Evolutionary conservation across 2,797 vertebrate genomes (phyloP).

Genomic region (Phrynocephalus vlangalii): DNA sequence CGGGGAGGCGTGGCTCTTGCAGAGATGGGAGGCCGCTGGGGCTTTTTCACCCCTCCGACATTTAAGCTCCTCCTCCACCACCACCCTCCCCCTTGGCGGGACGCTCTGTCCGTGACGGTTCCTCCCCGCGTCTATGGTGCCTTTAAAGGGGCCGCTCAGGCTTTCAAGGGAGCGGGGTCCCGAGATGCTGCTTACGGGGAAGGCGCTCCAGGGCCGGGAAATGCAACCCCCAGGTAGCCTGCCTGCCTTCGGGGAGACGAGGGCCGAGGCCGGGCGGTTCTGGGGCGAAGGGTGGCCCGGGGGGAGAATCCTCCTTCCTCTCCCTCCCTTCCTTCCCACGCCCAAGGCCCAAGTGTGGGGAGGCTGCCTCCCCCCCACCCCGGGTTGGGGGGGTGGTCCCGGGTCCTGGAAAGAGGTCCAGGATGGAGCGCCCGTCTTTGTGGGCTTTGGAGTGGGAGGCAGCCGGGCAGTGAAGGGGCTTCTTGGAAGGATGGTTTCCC

Average conservation of each 20-base stretch:
- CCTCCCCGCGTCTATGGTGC: slow-evolving; percentile 31
- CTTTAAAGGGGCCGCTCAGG: slow-evolving; percentile 45
- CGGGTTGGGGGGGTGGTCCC: neutral
- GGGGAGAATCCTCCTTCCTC: too few relatives aligned
- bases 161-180: slow-evolving; percentile 28
- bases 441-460: too few relatives aligned
- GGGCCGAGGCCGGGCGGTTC: neutral
- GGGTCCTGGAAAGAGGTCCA: neutral
- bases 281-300: neutral
- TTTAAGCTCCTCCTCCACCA: neutral
- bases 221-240: slow-evolving; percentile 86
- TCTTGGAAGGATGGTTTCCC: neutral
- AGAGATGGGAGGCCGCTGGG: neutral
- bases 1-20: neutral
- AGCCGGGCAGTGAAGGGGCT: neutral
- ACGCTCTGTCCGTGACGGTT: neutral
- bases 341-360: neutral
- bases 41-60: neutral
- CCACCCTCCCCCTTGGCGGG: neutral
- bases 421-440: neutral
- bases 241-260: neutral
- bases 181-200: slow-evolving; percentile 89
- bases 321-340: neutral
- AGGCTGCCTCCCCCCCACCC: too few relatives aligned
- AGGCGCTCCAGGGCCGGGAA: slow-evolving; percentile 91